Evolutionary conservation across 2,888 invertebrate genomes (phyloP), one percentile per base, ranked within the genome.

Genomic region (Stenodema calcarata): DNA sequence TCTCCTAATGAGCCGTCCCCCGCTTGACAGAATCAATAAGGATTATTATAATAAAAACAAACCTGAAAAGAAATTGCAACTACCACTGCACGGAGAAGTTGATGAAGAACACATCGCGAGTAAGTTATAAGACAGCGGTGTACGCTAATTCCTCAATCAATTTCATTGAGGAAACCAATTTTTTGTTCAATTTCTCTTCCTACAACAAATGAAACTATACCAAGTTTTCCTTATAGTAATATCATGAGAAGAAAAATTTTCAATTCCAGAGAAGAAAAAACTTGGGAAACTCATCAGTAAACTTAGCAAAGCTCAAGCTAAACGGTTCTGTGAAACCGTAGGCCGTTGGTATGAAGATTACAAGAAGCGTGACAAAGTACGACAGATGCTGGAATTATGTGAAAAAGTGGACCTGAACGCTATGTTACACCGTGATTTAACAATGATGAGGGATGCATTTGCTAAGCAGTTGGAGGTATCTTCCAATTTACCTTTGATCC

Each of bases 371-470:
- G 73, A 73, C 44, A 84, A 73, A 35, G n/a, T 44, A 2, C n/a
- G 73, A n/a, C 23, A 44, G 75, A 16, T 73, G 41, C 41, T 73
- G 2, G 84, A 84, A 41, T 23, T 27, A n/a, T 84, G 41, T 16
- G 27, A 75, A 47, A 73, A 14, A 14, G n/a, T 73, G 16, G 84
- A 84, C 18, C 27, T 73, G n/a, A 42, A 44, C 44, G 27, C 73
- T 42, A 84, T 84, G 84, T 30, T 84, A 7, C 35, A 44, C 0
- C 44, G 84, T 1, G 84, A 84, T 75, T 44, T 84, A 27, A 35
- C 12, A 16, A n/a, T 16, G 30, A 80, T 54, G 28, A 80, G 50
- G 47, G 44, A 41, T 9, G 42, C 18, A 44, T 27, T 84, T n/a
- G 47, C 28, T 12, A 18, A 23, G 7, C 14, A 69, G 23, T 23